Base-by-base conservation (phyloP, 2,888 invertebrate genomes). In the Craniophora ligustri region DNA sequence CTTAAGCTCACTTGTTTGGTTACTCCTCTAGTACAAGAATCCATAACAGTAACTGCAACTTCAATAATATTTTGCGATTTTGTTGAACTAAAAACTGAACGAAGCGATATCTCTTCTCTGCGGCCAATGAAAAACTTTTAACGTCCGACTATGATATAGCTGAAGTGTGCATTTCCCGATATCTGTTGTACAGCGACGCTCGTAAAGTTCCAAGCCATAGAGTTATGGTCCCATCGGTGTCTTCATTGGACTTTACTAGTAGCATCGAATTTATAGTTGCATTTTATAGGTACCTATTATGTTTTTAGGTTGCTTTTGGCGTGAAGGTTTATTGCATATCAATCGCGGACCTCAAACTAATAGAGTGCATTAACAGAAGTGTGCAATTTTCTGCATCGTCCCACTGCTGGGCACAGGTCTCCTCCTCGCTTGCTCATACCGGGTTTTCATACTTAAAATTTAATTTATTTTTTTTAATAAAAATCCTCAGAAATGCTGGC, bases 41-140 rank as follows among this genome's bases (percentile, higher is more conserved):
- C 72, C 31, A 32, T 15, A 38, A 38, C 34, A 38, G 10, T n/a
- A 3, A 8, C 3, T 13, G 11, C 11, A 15, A 28, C 16, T 26
- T 8, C n/a, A 44, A n/a, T n/a, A 72, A 59, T 68, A 71, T 60
- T 64, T 67, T 38, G 45, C 31, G 39, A 78, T 74, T 75, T 76
- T 72, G 64, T 72, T 41, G 69, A 84, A 79, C 72, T 81, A 76
- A 72, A n/a, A 82, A 70, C 58, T 65, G 64, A 32, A 70, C 67
- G 60, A 64, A 45, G 71, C 76, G 59, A 76, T 85, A 80, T 86
- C 79, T 84, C 83, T 82, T 80, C 66, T 59, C 70, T 60, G 71
- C 76, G 75, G 82, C 84, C 85, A 86, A 84, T 87, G 88, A 88
- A 86, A 86, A 88, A 87, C 82, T 89, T 88, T 84, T 81, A 81